phyloP scores from a whole-genome alignment of 1,140 invertebrate species.

The Zaprionus tsacasi region DNA sequence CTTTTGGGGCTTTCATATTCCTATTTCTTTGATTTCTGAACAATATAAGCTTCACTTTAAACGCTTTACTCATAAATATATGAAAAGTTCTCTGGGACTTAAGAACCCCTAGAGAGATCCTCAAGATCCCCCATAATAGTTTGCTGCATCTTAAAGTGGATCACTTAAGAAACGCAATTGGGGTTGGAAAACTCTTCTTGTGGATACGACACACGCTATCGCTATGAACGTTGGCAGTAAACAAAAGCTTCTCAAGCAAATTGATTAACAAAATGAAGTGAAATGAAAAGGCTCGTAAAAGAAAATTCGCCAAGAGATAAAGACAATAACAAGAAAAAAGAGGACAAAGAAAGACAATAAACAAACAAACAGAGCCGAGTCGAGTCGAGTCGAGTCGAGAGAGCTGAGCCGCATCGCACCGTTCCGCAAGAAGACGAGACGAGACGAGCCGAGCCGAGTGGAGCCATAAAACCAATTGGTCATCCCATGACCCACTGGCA shows the following conservation, averaged over 20 bases:
- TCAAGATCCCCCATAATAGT: not conserved
- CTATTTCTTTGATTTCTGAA: too few species aligned
- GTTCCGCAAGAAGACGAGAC: not conserved
- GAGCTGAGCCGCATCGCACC: not conserved
- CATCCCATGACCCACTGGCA: slow-evolving; percentile 54
- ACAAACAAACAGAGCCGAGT: slow-evolving; percentile 9
- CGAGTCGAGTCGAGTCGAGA: not conserved
- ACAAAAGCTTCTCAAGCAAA: slow-evolving; percentile 39
- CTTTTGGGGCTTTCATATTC: not conserved
- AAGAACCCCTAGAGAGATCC: not conserved
- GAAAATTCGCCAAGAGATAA: slow-evolving; percentile 57
- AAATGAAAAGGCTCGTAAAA: slow-evolving; percentile 73
- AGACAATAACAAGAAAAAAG: slow-evolving; percentile 9
- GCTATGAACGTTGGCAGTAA: slow-evolving; percentile 12
- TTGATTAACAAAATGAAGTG: slow-evolving; percentile 76
- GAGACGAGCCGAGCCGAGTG: not conserved
- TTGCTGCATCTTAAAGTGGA: not conserved
- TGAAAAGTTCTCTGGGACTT: not conserved
- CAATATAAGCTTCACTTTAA: too few species aligned
- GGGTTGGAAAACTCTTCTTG: slow-evolving; percentile 15
- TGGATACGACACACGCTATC: not conserved
- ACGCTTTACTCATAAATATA: too few species aligned
- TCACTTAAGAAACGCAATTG: slow-evolving; percentile 14
- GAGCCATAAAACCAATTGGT: slow-evolving; percentile 70
- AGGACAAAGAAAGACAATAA: slow-evolving; percentile 18